Conservation (phyloP, 2,113 vertebrate species). For the Lota lota region DNA sequence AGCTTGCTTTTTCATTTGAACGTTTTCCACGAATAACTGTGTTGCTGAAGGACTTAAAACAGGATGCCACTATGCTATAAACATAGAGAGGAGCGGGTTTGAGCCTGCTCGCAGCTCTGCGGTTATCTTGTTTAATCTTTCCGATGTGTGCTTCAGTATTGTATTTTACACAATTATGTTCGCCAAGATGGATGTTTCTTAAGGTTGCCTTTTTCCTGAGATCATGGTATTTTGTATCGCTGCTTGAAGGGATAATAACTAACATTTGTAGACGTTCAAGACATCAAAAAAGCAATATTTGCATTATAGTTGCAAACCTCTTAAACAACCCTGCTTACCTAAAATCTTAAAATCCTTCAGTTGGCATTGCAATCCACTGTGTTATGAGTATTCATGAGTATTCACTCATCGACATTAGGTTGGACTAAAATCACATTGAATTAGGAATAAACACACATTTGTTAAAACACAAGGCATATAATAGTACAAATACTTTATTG, state of each 20-base stretch:
- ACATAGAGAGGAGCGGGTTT: slow-evolving; percentile 79
- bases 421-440: no score
- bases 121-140: slow-evolving; percentile 88
- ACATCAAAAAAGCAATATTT: no score
- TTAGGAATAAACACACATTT: no score
- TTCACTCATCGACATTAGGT: no score
- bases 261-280: background rate
- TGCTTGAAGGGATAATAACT: slow-evolving; percentile 10
- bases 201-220: no score
- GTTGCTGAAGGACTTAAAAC: slow-evolving; percentile 51
- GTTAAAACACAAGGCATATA: no score
- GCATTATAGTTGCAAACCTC: no score
- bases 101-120: slow-evolving; percentile 82
- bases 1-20: slow-evolving; percentile 30
- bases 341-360: no score
- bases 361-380: no score
- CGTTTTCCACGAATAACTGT: slow-evolving; percentile 58
- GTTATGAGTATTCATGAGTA: no score
- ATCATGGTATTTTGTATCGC: background rate
- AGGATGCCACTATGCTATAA: slow-evolving; percentile 77
- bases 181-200: no score
- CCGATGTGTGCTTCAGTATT: slow-evolving; percentile 72
- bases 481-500: slow-evolving; percentile 93
- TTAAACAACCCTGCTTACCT: no score
- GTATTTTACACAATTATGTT: background rate